Evolutionary conservation across 2,113 vertebrate species (phyloP), one percentile per base, ranked within the genome.

Genomic region (Dasyornis broadbenti): DNA sequence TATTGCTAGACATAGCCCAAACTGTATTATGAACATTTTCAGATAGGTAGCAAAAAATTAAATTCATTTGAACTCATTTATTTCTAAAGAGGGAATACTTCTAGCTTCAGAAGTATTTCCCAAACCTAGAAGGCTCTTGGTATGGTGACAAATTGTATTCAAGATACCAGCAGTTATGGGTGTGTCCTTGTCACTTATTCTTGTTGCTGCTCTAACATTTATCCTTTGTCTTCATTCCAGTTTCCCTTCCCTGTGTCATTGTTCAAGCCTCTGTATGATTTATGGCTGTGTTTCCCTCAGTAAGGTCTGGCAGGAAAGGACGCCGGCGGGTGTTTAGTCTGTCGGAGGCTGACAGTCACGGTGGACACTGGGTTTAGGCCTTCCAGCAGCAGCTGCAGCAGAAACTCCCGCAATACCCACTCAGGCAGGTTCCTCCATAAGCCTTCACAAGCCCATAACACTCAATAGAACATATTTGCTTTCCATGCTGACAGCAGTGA

Each of bases 331-430:
- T 98, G 96, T 98, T 98, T 97, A 98, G 98, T 98, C 98, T 98
- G 96, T 98, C 98, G 95, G 98, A 98, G 97, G 98, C 98, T 98
- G 98, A 98, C 97, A 98, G 98, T 97, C 98, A 98, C 87, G 98
- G 98, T 69, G 98, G 98, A 98, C 98, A 98, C 98, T 99, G 98
- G 98, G 98, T 99, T 98, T 99, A 99, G 98, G 98, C 96, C 98
- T 97, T 97, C 98, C 80, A 96, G 91, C 97, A 72, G 96, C 97
- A 97, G 94, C 97, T 96, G 96, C 96, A 97, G 91, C 97, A 96
- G 97, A 97, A 97, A 89, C 97, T 97, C 97, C 44, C 95, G 88
- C 98, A 95, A 93, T 96, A 78, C 96, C 97, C 84, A 70, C 89
- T 86, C 98, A 98, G 98, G 98, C 98, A 98, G 97, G 98, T 98